phyloP scores from a whole-genome alignment of 2,888 invertebrate genomes.

The Antheraea assamensis region DNA sequence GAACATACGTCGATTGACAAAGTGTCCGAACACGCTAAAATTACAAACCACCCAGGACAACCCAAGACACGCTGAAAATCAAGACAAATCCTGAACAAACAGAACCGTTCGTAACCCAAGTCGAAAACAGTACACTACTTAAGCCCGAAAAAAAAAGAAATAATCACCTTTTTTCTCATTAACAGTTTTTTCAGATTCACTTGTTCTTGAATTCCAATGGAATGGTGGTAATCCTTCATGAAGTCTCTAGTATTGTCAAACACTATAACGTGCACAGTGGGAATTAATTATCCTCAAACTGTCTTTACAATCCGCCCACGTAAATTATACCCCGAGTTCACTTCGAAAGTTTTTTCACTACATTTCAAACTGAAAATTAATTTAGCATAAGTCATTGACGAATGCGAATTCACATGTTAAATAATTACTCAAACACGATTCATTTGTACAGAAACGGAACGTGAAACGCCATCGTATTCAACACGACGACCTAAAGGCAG shows the following conservation, averaged over 20 bases:
- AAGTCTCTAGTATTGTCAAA: neutral
- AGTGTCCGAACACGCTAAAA: no score
- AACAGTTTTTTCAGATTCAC: neutral
- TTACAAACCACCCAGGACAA: no score
- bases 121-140: neutral
- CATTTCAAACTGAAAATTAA: neutral
- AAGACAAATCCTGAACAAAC: no score
- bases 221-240: neutral
- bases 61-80: no score
- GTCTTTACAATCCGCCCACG: neutral
- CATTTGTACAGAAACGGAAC: neutral
- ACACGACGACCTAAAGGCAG: constrained; percentile 16
- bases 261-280: neutral
- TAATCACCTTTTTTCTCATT: constrained; percentile 8
- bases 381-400: neutral
- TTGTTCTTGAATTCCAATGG: neutral
- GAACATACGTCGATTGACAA: no score
- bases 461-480: constrained; percentile 1
- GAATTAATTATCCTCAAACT: neutral
- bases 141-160: neutral
- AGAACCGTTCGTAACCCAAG: neutral
- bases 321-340: neutral
- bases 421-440: neutral
- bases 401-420: neutral
- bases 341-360: neutral